Conservation (phyloP, 2,113 vertebrate genomes). For the Onychostruthus taczanowskii region DNA sequence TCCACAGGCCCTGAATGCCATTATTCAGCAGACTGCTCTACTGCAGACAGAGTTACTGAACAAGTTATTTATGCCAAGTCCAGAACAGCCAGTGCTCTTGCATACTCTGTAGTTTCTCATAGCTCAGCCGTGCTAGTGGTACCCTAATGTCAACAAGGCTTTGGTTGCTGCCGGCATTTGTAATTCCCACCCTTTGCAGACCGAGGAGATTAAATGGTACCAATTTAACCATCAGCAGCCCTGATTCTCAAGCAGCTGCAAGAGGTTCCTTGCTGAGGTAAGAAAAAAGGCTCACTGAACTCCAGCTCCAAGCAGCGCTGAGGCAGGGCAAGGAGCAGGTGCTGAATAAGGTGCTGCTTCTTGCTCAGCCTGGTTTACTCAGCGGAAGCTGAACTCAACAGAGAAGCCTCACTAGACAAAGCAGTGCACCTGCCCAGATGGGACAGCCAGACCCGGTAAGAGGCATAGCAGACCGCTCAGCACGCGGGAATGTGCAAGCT, state of each 20-base stretch:
- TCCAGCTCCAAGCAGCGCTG: background rate
- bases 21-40: background rate
- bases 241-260: background rate
- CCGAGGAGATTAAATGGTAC: background rate
- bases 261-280: background rate
- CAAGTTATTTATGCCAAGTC: conserved; percentile 12
- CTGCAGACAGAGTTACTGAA: background rate
- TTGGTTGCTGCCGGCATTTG: background rate
- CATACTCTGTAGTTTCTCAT: conserved; percentile 1
- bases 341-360: background rate
- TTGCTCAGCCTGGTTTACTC: background rate
- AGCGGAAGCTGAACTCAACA: background rate
- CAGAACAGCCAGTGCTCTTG: background rate
- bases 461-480: background rate
- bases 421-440: background rate
- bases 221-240: background rate
- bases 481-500: accelerated
- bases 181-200: background rate
- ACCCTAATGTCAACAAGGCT: conserved; percentile 18
- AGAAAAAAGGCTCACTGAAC: background rate
- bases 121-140: background rate
- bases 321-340: background rate
- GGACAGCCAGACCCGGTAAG: background rate
- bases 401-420: background rate
- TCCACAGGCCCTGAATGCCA: background rate